phyloP scores from a whole-genome alignment of 2,888 invertebrate genomes.

The Drosophila testacea region DNA sequence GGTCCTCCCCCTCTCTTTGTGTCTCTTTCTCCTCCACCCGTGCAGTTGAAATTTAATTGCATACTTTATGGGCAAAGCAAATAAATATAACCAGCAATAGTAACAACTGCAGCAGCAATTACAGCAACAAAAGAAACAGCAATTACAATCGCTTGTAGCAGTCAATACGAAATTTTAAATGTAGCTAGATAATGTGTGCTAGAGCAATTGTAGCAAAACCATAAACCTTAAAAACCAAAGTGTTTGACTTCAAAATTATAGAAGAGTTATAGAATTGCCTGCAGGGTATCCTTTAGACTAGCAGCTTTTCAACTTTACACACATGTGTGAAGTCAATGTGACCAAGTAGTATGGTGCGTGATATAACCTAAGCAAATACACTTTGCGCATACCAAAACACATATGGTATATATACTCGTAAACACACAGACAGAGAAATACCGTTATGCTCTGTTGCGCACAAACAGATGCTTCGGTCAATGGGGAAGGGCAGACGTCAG shows the following conservation, averaged over 20 bases:
- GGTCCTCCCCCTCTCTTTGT: slow-evolving; percentile 3
- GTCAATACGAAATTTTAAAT: slow-evolving; percentile 35
- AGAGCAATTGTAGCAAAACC: too few species aligned
- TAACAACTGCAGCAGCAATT: slow-evolving; percentile 19
- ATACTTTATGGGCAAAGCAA: slow-evolving; percentile 64
- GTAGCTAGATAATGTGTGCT: slow-evolving; percentile 24
- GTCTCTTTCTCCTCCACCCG: not conserved
- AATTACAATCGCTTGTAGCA: slow-evolving; percentile 29
- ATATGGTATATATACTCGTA: slow-evolving; percentile 14
- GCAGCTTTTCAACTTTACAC: not conserved
- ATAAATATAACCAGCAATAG: slow-evolving; percentile 50
- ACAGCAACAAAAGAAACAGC: slow-evolving; percentile 14
- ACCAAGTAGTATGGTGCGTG: slow-evolving; percentile 47
- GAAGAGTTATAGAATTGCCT: not conserved
- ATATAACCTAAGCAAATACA: slow-evolving; percentile 76
- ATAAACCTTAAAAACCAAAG: slow-evolving; percentile 18
- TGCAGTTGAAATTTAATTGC: slow-evolving; percentile 69
- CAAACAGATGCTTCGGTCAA: slow-evolving; percentile 59
- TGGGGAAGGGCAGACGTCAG: not conserved
- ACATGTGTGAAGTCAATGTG: slow-evolving; percentile 54
- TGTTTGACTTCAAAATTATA: not conserved
- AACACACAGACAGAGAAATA: slow-evolving; percentile 28
- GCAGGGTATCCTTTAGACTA: slow-evolving; percentile 8
- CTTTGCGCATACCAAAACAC: slow-evolving; percentile 46
- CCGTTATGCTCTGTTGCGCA: slow-evolving; percentile 76